phyloP scores from a whole-genome alignment of 2,113 vertebrate species.

The Lepus timidus region DNA sequence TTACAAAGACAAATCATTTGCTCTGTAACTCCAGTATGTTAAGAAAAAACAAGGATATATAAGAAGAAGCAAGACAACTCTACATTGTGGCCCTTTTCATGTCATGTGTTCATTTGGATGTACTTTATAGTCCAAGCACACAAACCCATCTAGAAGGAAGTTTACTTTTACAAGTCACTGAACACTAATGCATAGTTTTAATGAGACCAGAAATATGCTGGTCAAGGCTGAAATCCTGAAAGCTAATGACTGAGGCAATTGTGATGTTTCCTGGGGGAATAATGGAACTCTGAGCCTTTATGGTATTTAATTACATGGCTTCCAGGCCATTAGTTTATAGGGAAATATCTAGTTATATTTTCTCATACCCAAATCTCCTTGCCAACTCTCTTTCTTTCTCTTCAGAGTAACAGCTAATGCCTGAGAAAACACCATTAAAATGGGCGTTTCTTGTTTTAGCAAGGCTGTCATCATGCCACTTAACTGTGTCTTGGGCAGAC shows the following conservation, averaged over 20 bases:
- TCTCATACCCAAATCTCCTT: constrained; percentile 53
- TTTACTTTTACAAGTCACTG: constrained; percentile 74
- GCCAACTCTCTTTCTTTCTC: constrained; percentile 17
- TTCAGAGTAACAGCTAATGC: constrained; percentile 44
- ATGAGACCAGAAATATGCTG: constrained; percentile 73
- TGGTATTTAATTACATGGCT: constrained; percentile 74
- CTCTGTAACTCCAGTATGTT: background rate
- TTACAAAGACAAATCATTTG: background rate
- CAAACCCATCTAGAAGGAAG: constrained; percentile 49
- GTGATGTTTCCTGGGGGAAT: constrained; percentile 66
- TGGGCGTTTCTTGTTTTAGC: background rate
- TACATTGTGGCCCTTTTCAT: background rate
- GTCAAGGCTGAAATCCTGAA: constrained; percentile 69
- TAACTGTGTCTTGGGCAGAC: background rate
- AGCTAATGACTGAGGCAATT: constrained; percentile 72
- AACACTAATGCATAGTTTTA: constrained; percentile 68
- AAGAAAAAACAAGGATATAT: constrained; percentile 41
- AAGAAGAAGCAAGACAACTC: background rate
- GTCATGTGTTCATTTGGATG: background rate
- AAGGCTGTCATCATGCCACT: background rate
- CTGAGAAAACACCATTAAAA: constrained; percentile 32
- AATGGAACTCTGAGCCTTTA: constrained; percentile 70
- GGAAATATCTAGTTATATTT: constrained; percentile 59
- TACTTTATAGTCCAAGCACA: background rate
- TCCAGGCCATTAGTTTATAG: constrained; percentile 71